Conservation (phyloP, 2,888 invertebrate species). For the Drepanosiphum platanoidis region DNA sequence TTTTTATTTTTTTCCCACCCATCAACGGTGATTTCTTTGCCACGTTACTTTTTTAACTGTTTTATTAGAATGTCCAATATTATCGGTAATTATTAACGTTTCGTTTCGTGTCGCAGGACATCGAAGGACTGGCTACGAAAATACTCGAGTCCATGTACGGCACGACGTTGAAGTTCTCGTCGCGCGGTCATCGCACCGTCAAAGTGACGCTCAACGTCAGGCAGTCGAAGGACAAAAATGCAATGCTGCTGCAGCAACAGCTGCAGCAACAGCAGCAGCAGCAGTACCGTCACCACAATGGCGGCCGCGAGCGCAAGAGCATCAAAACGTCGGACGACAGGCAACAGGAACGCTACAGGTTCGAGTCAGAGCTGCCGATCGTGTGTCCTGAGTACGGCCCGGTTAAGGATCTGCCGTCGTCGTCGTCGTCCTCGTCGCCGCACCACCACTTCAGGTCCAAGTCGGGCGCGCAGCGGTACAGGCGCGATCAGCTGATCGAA, state of each 20-base stretch:
- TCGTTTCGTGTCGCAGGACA: conserved; percentile 10
- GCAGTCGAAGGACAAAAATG: conserved; percentile 1
- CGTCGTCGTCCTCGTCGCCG: no score
- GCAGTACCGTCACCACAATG: neutral
- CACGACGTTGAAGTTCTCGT: conserved; percentile 38
- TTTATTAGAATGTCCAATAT: no score
- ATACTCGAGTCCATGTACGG: conserved; percentile 57
- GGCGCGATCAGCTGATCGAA: conserved; percentile 44
- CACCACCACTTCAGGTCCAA: conserved; percentile 7
- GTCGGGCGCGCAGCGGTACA: conserved; percentile 27
- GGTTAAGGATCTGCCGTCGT: no score
- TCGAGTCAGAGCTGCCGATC: neutral
- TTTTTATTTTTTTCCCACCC: no score
- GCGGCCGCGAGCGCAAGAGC: neutral
- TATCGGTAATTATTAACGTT: no score
- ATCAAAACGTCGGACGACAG: neutral
- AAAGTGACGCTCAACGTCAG: conserved; percentile 49
- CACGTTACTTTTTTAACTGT: no score
- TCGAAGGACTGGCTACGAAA: conserved; percentile 57
- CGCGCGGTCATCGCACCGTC: conserved; percentile 21
- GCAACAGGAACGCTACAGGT: neutral
- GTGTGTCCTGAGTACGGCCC: neutral
- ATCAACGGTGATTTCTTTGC: no score
- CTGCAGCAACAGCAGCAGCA: neutral
- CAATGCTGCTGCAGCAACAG: neutral